These are phyloP conservation scores for Rhabditoides inermis DNA, from an alignment of 2,888 invertebrate genomes.

Conservation along the genomic window DNA sequence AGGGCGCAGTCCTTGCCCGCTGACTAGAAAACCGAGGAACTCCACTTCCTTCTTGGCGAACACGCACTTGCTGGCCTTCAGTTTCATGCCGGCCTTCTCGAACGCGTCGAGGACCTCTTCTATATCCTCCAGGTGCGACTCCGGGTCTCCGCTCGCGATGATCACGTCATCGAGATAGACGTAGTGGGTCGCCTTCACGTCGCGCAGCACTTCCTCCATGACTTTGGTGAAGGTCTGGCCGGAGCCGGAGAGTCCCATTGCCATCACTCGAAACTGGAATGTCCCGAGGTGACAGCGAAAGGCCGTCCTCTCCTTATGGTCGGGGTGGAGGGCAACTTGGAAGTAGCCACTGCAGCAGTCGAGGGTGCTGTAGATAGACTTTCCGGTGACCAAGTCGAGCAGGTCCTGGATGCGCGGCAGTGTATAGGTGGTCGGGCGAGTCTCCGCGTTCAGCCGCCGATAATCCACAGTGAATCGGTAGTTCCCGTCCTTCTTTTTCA, in stretches of 20 bases:
- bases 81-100: slow-evolving; percentile 16
- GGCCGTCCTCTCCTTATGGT: slow-evolving; percentile 8
- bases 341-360: slow-evolving; percentile 15
- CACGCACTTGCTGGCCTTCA: slow-evolving; percentile 13
- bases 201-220: slow-evolving; percentile 5
- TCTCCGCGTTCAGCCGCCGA: slow-evolving; percentile 10
- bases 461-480: slow-evolving; percentile 16
- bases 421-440: slow-evolving; percentile 7
- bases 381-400: background rate
- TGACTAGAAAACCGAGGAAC: slow-evolving; percentile 19
- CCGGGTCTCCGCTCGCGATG: background rate
- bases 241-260: slow-evolving; percentile 12
- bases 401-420: slow-evolving; percentile 4
- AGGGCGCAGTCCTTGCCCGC: slow-evolving; percentile 14
- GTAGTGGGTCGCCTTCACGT: slow-evolving; percentile 2
- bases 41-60: slow-evolving; percentile 10
- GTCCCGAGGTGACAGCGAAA: slow-evolving; percentile 8
- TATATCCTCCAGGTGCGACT: slow-evolving; percentile 14
- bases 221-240: slow-evolving; percentile 11
- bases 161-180: slow-evolving; percentile 19
- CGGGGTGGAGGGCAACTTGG: slow-evolving; percentile 8
- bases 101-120: slow-evolving; percentile 12
- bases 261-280: slow-evolving; percentile 9
- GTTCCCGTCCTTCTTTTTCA: slow-evolving; percentile 9
- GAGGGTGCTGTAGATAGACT: slow-evolving; percentile 7